These are phyloP conservation scores for Stomatorhinus ivindoensis DNA, from an alignment of 2,113 vertebrate genomes.

Conservation along the genomic window DNA sequence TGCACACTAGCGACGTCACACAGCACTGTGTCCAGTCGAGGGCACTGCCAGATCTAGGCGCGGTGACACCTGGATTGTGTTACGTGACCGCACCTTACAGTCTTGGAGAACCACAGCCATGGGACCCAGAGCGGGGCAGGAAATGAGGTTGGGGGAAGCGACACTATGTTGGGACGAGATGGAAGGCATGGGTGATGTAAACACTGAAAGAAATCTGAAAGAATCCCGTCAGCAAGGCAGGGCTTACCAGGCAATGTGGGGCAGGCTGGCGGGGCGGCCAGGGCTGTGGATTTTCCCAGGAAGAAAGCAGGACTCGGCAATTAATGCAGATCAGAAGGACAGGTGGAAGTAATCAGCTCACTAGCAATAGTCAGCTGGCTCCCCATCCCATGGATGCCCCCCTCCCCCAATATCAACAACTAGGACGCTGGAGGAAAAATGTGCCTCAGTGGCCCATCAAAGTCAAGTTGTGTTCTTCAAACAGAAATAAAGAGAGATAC, in stretches of 20 bases:
- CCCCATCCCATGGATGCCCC: background rate
- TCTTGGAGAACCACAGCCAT: background rate
- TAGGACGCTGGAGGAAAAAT: background rate
- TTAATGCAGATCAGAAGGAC: background rate
- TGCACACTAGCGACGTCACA: background rate
- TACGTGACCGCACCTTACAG: background rate
- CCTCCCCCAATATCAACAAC: background rate
- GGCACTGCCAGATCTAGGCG: background rate
- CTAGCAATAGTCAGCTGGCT: background rate
- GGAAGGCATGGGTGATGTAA: background rate
- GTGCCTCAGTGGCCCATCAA: background rate
- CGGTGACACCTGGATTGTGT: background rate
- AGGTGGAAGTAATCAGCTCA: background rate
- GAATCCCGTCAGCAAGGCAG: background rate
- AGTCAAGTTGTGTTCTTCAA: background rate
- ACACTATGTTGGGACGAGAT: background rate
- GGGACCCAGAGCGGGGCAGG: background rate
- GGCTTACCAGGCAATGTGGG: background rate
- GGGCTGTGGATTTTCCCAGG: background rate
- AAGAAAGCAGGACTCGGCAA: background rate
- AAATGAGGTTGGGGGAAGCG: background rate
- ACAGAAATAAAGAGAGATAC: background rate
- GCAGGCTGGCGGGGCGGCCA: background rate
- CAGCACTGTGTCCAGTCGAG: background rate
- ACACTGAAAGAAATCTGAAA: background rate